Base-by-base conservation (phyloP, 2,113 vertebrate genomes). In the Noturus placidus region DNA sequence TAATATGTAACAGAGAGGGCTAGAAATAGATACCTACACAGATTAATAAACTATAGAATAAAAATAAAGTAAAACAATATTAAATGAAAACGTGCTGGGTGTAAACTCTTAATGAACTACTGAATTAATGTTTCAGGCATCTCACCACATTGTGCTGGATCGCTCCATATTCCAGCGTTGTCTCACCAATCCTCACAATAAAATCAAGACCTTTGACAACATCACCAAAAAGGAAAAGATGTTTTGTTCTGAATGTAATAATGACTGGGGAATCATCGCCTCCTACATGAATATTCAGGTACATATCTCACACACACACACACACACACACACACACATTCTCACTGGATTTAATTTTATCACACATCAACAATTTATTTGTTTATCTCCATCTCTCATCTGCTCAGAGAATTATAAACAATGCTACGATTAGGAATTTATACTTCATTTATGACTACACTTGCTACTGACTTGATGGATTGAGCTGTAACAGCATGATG, bases 221-320 rank as follows among this genome's bases (percentile, higher is more conserved):
- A 30, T 92, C 46, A 65, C 13, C 5, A 92, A 92, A 83, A 91
- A 82, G 15, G 78, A 86, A 80, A 96, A 97, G 91, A 90, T 96
- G 88, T 87, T 92, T 82, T 96, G 95, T 88, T 89, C 30, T 35
- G n/a, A 87, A 0, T 96, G 95, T 81, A 61, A 88, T 19, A 84
- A 93, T 0, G 96, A 96, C 63, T 97, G 96, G 95, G 95, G 95
- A 19, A 94, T 96, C 63, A 83, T 33, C 10, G 92, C 93, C 86
- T 95, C 86, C 72, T 96, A 95, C 84, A 93, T 87, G 85, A 85
- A 25, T 30, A 94, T 94, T 86, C 80, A 79, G 89, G 90, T 91
- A 30, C 35, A 27, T 2, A 27, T 61, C 77, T 59, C 65, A 84
- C 63, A 84, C 63, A 46, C 38, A 63, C 81, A 84, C 63, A 84